Evolutionary conservation across 2,797 vertebrate species (phyloP).

Genomic region (Poecile montanus): DNA sequence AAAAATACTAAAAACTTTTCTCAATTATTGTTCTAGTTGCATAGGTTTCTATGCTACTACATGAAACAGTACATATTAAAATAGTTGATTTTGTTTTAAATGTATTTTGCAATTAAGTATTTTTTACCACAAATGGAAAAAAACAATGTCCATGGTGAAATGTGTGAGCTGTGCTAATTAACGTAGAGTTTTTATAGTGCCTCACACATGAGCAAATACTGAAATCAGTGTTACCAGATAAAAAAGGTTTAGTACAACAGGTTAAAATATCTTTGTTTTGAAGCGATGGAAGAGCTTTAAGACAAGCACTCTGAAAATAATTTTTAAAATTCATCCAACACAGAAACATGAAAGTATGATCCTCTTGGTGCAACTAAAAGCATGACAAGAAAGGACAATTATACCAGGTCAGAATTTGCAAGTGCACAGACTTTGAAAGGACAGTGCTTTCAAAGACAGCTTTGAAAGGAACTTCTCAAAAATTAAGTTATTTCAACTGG

Average conservation of each 20-base stretch:
- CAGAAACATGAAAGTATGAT: not conserved
- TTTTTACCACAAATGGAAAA: not conserved
- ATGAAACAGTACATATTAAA: not conserved
- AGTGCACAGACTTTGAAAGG: too few species aligned
- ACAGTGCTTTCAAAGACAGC: not conserved
- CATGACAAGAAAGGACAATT: not conserved
- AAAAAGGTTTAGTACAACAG: not conserved
- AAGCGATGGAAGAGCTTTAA: not conserved
- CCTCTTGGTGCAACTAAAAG: not conserved
- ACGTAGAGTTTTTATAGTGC: not conserved
- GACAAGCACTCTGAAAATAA: not conserved
- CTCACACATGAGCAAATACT: not conserved
- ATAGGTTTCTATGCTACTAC: not conserved
- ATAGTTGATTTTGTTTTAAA: not conserved
- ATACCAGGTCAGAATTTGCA: not conserved
- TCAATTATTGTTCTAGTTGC: not conserved
- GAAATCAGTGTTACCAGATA: not conserved
- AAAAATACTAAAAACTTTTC: not conserved
- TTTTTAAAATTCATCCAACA: not conserved
- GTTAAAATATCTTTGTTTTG: not conserved
- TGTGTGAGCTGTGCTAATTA: not conserved
- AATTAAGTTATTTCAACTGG: not conserved
- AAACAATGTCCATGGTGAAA: not conserved
- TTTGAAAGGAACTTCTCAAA: not conserved
- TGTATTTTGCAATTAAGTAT: not conserved